phyloP scores from a whole-genome alignment of 2,797 vertebrate species.

The Rhynchonycteris naso region DNA sequence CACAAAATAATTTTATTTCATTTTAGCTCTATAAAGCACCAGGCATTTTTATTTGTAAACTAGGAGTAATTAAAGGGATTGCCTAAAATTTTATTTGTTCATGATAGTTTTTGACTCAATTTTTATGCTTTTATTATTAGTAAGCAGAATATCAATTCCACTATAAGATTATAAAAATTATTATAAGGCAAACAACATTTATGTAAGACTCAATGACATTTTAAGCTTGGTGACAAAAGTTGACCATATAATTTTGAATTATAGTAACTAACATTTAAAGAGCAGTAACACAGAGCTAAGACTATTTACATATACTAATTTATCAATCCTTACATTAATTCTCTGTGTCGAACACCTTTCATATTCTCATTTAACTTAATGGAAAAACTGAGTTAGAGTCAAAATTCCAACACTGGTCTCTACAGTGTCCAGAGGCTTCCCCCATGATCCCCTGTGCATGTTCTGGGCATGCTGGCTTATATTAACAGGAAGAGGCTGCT shows the following conservation, averaged over 20 bases:
- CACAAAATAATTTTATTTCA: neutral
- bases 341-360: neutral
- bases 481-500: neutral
- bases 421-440: neutral
- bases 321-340: conserved; percentile 7
- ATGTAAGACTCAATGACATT: neutral
- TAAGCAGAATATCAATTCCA: neutral
- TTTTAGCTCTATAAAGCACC: neutral
- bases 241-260: conserved; percentile 1
- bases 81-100: neutral
- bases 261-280: neutral
- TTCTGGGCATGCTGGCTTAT: neutral
- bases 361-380: neutral
- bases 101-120: neutral
- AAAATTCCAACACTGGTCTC: neutral
- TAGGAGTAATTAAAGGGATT: neutral
- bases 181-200: neutral
- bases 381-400: neutral
- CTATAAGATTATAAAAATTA: neutral
- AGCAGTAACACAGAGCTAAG: neutral
- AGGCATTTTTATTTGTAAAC: neutral
- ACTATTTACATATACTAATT: neutral
- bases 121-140: neutral
- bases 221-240: conserved; percentile 27
- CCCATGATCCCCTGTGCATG: neutral